Percentiles rank a stretch among this genome's conserved stretches.
Evolutionary conservation across 2,113 vertebrate species (phyloP).

Genomic region (Elgaria multicarinata): DNA sequence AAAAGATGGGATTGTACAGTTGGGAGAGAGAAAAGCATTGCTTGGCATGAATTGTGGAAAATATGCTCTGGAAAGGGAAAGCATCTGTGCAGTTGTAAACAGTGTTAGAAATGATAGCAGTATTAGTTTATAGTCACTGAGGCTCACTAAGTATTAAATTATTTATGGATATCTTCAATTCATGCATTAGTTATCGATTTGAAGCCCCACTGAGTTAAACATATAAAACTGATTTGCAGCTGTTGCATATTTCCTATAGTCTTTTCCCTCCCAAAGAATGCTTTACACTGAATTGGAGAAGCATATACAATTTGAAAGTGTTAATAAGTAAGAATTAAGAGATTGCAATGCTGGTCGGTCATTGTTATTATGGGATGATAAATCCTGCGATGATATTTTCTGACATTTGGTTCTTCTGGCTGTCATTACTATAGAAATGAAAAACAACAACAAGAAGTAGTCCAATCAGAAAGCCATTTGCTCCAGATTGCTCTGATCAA

Average conservation of each 20-base stretch:
- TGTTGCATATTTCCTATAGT: not conserved
- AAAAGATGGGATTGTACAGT: not conserved
- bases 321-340: not conserved
- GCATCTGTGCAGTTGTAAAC: not conserved
- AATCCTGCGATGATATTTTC: not conserved
- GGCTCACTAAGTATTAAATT: slow-evolving; percentile 3
- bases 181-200: slow-evolving; percentile 7
- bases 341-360: not conserved
- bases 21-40: not conserved
- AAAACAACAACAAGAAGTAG: not conserved
- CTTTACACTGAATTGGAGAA: slow-evolving; percentile 15
- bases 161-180: slow-evolving; percentile 26
- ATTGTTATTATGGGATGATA: not conserved
- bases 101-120: slow-evolving; percentile 1
- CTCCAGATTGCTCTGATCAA: not conserved
- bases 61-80: not conserved
- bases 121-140: slow-evolving; percentile 14
- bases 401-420: not conserved
- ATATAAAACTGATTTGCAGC: slow-evolving; percentile 23
- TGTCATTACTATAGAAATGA: not conserved
- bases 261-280: not conserved
- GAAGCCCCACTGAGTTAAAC: slow-evolving; percentile 14
- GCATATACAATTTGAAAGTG: slow-evolving; percentile 3
- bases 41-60: not conserved
- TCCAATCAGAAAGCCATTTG: slow-evolving; percentile 14